Evolutionary conservation across 2,113 vertebrate species (phyloP), one percentile per base, ranked within the genome.

Genomic region (Meleagris gallopavo): DNA sequence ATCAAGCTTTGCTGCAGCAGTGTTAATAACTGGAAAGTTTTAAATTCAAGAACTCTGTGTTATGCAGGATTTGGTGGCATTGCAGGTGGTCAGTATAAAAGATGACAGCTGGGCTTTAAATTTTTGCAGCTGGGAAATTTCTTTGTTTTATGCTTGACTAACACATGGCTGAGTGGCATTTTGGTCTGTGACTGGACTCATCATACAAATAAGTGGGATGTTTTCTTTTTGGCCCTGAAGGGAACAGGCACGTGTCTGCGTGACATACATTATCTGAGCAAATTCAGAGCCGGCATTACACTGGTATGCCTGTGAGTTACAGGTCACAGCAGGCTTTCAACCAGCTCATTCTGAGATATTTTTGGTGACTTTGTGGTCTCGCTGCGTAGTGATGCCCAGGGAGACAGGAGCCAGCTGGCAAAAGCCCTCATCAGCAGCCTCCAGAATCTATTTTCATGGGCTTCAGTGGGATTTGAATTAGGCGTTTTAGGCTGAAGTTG

Each of bases 61-160:
- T 95, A 57, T 93, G 25, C 60, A 90, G 72, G 75, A 71, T 72
- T 86, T 86, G 46, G 64, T 89, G 82, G 38, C 12, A 18, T 30
- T 86, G 79, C 65, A 89, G 76, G 95, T 95, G 70, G 61, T 11
- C 34, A 38, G 25, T 36, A 77, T 61, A 55, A 83, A 89, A 95
- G 69, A 72, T 89, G 87, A 67, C 83, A 89, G 79, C 89, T 95
- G 93, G 75, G 65, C 79, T 64, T 46, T 83, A 93, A 86, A 92
- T 88, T 90, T 43, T 50, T 57, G 57, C 36, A 90, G 38, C 80
- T 93, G 86, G 24, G 57, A 36, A 93, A 46, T 95, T 89, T 84
- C 77, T 90, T 96, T 90, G 50, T 62, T 92, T 90, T 78, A 86
- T 84, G 94, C 90, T 83, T 84, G 83, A 94, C 88, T 86, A 92